Conservation (phyloP, 2,113 vertebrate species). For the Agapornis roseicollis region DNA sequence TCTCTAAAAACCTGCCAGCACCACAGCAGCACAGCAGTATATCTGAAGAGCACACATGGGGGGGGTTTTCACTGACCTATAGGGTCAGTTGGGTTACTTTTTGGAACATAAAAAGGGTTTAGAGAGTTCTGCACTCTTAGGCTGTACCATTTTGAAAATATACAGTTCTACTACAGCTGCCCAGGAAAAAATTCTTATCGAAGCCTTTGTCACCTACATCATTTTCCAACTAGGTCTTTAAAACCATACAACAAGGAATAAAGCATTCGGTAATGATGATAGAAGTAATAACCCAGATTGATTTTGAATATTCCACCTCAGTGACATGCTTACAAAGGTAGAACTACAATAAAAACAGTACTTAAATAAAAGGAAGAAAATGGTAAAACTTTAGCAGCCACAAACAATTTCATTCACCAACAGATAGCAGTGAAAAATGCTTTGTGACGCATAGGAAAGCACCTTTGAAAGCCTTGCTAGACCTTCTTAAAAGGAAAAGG, state of each 20-base stretch:
- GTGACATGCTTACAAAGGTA: neutral
- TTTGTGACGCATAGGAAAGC: neutral
- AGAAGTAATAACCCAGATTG: neutral
- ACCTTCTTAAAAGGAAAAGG: neutral
- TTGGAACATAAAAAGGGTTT: neutral
- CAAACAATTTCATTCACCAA: neutral
- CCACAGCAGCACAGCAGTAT: neutral
- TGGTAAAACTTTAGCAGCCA: neutral
- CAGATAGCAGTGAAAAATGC: neutral
- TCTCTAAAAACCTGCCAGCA: neutral
- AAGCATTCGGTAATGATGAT: neutral
- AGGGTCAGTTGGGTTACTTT: neutral
- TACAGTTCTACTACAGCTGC: neutral
- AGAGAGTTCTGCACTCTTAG: neutral
- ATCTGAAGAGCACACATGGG: neutral
- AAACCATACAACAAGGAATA: neutral
- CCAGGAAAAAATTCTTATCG: neutral
- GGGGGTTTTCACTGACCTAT: neutral
- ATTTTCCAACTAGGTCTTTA: neutral
- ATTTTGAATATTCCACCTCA: neutral
- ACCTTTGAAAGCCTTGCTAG: neutral
- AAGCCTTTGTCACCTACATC: neutral
- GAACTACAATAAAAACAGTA: neutral
- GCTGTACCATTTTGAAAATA: neutral
- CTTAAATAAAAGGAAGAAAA: neutral